These are phyloP conservation scores for Drosophila koepferae DNA, from an alignment of 2,888 invertebrate species.

Conservation along the genomic window DNA sequence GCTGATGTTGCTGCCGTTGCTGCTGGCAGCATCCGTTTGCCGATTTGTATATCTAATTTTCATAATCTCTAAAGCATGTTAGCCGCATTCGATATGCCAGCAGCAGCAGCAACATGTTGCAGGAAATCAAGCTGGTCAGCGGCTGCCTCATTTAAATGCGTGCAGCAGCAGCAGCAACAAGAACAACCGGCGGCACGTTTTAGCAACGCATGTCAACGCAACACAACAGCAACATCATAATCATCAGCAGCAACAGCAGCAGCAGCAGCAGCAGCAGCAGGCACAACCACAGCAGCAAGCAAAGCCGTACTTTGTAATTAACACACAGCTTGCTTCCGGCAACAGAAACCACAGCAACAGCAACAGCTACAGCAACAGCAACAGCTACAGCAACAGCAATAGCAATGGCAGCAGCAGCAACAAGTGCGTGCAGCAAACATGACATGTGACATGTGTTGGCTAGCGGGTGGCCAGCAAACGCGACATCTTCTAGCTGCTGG, in stretches of 20 bases:
- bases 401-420: constrained; percentile 32
- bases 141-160: constrained; percentile 75
- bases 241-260: constrained; percentile 50
- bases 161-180: constrained; percentile 41
- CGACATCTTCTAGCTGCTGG: constrained; percentile 82
- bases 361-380: constrained; percentile 22
- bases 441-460: constrained; percentile 76
- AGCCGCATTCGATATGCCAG: constrained; percentile 48
- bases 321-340: constrained; percentile 78
- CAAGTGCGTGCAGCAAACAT: constrained; percentile 68
- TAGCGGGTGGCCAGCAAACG: constrained; percentile 73
- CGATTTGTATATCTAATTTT: constrained; percentile 82
- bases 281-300: constrained; percentile 29
- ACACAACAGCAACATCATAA: constrained; percentile 68
- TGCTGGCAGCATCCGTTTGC: constrained; percentile 74
- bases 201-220: constrained; percentile 83
- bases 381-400: constrained; percentile 9
- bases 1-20: constrained; percentile 50
- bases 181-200: constrained; percentile 77
- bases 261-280: constrained; percentile 39
- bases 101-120: constrained; percentile 64
- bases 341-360: constrained; percentile 39
- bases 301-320: constrained; percentile 70
- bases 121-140: constrained; percentile 83
- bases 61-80: constrained; percentile 73